These are phyloP conservation scores for Linepithema humile DNA, from an alignment of 1,140 invertebrate genomes.

Conservation along the genomic window DNA sequence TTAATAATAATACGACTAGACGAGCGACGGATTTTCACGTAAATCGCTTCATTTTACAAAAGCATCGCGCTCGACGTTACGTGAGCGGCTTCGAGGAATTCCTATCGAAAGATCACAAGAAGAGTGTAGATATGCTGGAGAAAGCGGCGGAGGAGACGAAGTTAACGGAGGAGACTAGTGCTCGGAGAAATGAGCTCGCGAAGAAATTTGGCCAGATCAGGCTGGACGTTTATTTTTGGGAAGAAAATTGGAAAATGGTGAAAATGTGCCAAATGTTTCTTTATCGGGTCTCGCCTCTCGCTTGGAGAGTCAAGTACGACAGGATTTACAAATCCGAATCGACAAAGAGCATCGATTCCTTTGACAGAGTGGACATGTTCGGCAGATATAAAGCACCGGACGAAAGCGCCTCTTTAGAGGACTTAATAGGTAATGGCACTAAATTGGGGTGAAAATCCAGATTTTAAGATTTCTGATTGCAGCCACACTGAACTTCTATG, in stretches of 20 bases:
- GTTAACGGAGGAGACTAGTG: slow-evolving; percentile 82
- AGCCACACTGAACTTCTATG: too few relatives aligned
- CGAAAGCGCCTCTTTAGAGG: slow-evolving; percentile 80
- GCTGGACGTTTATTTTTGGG: slow-evolving; percentile 86
- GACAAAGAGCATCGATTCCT: neutral
- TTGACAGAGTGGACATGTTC: slow-evolving; percentile 62
- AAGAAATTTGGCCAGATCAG: slow-evolving; percentile 82
- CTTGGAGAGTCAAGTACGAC: slow-evolving; percentile 84
- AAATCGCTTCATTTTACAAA: neutral
- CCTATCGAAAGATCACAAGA: slow-evolving; percentile 86
- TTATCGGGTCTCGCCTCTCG: slow-evolving; percentile 85
- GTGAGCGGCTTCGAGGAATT: slow-evolving; percentile 87
- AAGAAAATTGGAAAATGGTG: slow-evolving; percentile 86
- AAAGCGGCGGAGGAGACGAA: slow-evolving; percentile 84
- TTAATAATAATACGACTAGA: too few relatives aligned
- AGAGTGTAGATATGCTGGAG: slow-evolving; percentile 85
- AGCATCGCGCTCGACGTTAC: slow-evolving; percentile 82
- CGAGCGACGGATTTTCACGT: neutral
- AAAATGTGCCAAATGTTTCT: slow-evolving; percentile 88
- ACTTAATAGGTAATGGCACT: slow-evolving; percentile 81
- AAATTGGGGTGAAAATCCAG: too few relatives aligned
- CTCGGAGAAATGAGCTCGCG: slow-evolving; percentile 76
- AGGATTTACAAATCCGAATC: slow-evolving; percentile 66
- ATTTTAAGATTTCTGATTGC: neutral
- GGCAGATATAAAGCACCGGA: slow-evolving; percentile 79